Conservation (phyloP, 2,888 invertebrate species). For the Drosophila meridionalis region DNA sequence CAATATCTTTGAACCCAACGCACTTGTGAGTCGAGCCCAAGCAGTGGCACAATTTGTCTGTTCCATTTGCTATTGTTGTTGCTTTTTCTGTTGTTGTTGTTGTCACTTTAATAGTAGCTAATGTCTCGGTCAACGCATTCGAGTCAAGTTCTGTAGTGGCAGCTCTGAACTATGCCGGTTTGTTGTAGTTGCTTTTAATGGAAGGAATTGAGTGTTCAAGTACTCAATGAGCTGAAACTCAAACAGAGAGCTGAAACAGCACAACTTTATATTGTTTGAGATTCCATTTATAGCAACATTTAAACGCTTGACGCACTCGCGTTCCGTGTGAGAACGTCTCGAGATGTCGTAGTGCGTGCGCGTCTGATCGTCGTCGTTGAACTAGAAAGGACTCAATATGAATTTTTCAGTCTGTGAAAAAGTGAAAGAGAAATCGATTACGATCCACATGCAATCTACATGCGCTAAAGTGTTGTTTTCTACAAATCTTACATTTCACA, state of each 20-base stretch:
- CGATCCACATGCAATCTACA: conserved; percentile 5
- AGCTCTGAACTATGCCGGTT: conserved; percentile 20
- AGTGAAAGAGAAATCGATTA: background rate
- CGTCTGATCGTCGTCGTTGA: conserved; percentile 1
- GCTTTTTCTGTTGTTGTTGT: conserved; percentile 38
- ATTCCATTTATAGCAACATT: conserved; percentile 54
- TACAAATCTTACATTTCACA: background rate
- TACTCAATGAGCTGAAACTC: conserved; percentile 23
- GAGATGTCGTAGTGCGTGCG: conserved; percentile 60
- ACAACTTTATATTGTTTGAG: conserved; percentile 38
- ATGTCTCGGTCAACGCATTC: conserved; percentile 79
- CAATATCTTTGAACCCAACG: conserved; percentile 71
- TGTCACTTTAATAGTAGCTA: conserved; percentile 57
- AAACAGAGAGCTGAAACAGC: conserved; percentile 12
- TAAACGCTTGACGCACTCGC: conserved; percentile 61
- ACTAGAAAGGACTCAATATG: background rate
- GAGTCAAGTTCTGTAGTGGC: conserved; percentile 74
- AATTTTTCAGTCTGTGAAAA: background rate
- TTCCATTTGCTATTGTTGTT: conserved; percentile 6
- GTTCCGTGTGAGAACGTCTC: conserved; percentile 66
- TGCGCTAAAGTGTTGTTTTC: background rate
- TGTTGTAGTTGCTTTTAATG: conserved; percentile 51
- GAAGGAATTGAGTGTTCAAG: conserved; percentile 60
- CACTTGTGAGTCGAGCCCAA: conserved; percentile 42
- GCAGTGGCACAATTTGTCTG: conserved; percentile 33